Conservation (phyloP, 2,888 invertebrate genomes). For the Ectropis crepuscularia region DNA sequence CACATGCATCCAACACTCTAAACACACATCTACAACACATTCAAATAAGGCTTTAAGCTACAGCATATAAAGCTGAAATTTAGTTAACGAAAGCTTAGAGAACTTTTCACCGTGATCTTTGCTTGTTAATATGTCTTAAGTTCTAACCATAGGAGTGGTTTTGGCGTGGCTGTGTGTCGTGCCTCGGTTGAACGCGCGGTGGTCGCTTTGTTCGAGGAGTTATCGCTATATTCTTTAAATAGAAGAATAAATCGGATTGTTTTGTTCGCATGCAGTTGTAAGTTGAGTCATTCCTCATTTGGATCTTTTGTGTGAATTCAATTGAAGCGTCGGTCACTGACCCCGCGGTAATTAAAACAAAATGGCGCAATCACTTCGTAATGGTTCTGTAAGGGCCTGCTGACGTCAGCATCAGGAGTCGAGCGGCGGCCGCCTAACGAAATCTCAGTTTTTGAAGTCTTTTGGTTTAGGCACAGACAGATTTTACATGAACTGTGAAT, state of each 20-base stretch:
- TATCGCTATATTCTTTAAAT: conserved; percentile 37
- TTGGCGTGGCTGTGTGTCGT: conserved; percentile 6
- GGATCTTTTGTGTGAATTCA: conserved; percentile 26
- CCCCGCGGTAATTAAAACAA: conserved; percentile 4
- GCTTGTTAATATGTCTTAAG: conserved; percentile 1
- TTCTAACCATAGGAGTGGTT: not conserved
- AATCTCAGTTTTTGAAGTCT: no score
- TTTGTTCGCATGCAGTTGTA: conserved; percentile 32
- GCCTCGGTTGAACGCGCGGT: conserved; percentile 21
- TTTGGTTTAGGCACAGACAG: no score
- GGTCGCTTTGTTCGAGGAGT: conserved; percentile 36
- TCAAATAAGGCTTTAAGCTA: conserved; percentile 3
- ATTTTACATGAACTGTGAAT: no score
- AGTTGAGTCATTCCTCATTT: conserved; percentile 29
- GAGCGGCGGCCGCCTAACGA: no score
- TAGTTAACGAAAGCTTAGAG: conserved; percentile 1
- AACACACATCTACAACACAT: not conserved
- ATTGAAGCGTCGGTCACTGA: conserved; percentile 25
- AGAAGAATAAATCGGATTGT: conserved; percentile 37
- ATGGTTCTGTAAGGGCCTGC: no score
- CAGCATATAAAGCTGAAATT: conserved; percentile 6
- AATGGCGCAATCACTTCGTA: not conserved
- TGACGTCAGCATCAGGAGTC: no score
- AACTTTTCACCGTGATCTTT: conserved; percentile 7
- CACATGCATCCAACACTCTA: conserved; percentile 26